These are phyloP conservation scores for Chloroceryle aenea DNA, from an alignment of 2,113 vertebrate genomes.

Conservation along the genomic window DNA sequence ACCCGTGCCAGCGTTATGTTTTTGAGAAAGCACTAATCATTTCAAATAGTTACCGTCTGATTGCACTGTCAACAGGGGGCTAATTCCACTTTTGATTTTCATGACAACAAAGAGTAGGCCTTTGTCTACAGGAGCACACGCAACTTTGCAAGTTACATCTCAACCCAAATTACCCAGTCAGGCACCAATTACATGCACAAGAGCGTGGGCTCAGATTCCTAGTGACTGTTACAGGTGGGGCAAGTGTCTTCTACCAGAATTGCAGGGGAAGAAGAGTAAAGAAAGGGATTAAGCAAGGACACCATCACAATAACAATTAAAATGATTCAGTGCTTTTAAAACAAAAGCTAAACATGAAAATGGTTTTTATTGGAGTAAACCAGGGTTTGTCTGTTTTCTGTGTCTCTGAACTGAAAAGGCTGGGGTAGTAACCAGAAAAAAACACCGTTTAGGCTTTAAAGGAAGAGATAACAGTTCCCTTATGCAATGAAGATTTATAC, in stretches of 20 bases:
- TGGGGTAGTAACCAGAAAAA: background rate
- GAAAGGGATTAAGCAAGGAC: background rate
- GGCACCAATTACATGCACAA: rapidly evolving
- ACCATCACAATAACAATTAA: background rate
- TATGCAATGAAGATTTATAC: background rate
- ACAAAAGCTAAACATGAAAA: background rate
- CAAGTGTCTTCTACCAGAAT: background rate
- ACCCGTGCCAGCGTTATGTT: background rate
- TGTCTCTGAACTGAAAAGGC: background rate
- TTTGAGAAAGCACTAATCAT: background rate
- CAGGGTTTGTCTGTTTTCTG: background rate
- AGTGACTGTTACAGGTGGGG: rapidly evolving
- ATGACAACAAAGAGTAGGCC: background rate
- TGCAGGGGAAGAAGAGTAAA: background rate
- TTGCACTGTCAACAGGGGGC: background rate
- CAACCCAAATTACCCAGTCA: background rate
- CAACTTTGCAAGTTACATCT: background rate
- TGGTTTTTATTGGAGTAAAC: background rate
- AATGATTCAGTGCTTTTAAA: background rate
- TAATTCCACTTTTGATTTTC: background rate
- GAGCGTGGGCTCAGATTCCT: rapidly evolving
- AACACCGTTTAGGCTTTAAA: background rate
- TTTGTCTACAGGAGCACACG: background rate
- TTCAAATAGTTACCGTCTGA: background rate
- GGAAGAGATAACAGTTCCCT: background rate